A percentile compares a stretch with the other conserved stretches of the same genome.
Conservation (phyloP, 2,888 invertebrate genomes). For the Mechanitis mazaeus region DNA sequence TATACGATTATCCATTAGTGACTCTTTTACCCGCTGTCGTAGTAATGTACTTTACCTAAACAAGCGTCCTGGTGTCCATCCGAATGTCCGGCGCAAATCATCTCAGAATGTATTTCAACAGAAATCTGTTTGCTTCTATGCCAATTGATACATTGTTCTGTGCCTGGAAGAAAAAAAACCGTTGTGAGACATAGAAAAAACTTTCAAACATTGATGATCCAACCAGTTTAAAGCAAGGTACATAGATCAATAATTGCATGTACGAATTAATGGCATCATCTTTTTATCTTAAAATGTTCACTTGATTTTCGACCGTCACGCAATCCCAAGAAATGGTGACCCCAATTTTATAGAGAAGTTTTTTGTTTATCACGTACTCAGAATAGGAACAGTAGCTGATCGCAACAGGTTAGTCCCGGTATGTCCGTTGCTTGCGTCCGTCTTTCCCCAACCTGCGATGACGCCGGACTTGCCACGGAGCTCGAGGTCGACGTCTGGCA, state of each 20-base stretch:
- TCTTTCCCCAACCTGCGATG: constrained; percentile 92
- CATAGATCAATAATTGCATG: no score
- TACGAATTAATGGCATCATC: no score
- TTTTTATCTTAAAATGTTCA: no score
- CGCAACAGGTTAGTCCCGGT: constrained; percentile 88
- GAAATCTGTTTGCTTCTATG: constrained; percentile 87
- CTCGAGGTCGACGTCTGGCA: constrained; percentile 76
- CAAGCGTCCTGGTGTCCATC: constrained; percentile 90
- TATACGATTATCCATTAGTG: no score
- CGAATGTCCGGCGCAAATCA: constrained; percentile 91
- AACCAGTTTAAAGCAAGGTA: no score
- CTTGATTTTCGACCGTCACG: no score
- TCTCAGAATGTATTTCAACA: constrained; percentile 83
- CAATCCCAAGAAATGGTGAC: no score
- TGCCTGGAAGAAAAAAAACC: constrained; percentile 58
- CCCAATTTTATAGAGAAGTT: no score
- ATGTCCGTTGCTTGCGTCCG: constrained; percentile 82
- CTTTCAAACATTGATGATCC: constrained; percentile 16
- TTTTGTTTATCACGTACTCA: constrained; percentile 72
- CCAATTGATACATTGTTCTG: constrained; percentile 86
- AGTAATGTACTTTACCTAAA: constrained; percentile 67
- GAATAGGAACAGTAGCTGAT: constrained; percentile 88
- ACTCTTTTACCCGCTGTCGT: no score
- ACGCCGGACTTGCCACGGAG: constrained; percentile 59
- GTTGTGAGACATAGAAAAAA: not conserved